Evolutionary conservation across 2,888 invertebrate species (phyloP), one percentile per base, ranked within the genome.

Genomic region (Heteromurus nitidus): DNA sequence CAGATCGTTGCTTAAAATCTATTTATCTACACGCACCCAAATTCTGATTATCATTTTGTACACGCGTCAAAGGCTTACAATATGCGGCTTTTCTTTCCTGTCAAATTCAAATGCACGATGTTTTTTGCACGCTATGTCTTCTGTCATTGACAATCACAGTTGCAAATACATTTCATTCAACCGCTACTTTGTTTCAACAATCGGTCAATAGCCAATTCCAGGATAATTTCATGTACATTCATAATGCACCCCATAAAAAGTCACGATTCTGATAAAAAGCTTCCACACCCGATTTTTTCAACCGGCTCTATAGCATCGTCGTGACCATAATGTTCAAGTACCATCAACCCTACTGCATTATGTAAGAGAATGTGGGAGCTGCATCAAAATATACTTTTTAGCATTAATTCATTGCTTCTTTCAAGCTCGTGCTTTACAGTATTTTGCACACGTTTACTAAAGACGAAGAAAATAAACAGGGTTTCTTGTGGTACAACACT

Each of bases 291-390:
- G 55, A 55, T 22, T 55, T 50, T n/a, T 47, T 55, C 22, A 55
- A 22, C 24, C 24, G 20, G 55, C 5, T 55, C n/a, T n/a, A n/a
- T n/a, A n/a, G n/a, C n/a, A n/a, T 5, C 16, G 22, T 55, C 55
- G 55, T 55, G 55, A 55, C 55, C 20, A 55, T 55, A 55, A 20
- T 55, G 47, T 55, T 55, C 24, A 55, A 55, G 55, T 55, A 55
- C 55, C 20, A 55, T 55, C 55, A 55, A 55, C 55, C 24, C 55
- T 3, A 55, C 16, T 55, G 11, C 47, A 47, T 47, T 11, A 47
- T 36, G 36, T 36, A 36, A 36, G 13, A 36, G 13, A 13, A 36
- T 9, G 36, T 5, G 36, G 5, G 36, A 36, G 36, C 13, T 36
- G 36, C 36, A 36, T 36, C 36, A 36, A 36, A 36, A n/a, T n/a